These are phyloP conservation scores for Pelmatolapia mariae DNA, from an alignment of 2,113 vertebrate genomes.

Conservation along the genomic window DNA sequence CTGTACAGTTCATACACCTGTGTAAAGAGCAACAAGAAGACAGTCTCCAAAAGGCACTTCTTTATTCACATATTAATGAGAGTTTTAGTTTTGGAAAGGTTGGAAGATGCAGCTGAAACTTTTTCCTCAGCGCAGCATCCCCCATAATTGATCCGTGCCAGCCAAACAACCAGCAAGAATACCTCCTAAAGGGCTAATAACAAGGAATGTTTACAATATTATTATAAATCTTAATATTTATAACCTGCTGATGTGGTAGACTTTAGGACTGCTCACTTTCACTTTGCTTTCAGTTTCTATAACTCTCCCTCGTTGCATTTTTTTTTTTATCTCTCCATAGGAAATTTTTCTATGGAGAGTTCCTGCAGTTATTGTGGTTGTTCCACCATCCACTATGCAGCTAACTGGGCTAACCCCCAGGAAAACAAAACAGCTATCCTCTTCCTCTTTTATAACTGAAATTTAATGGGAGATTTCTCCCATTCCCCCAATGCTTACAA, in stretches of 20 bases:
- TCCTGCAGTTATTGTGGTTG: not conserved
- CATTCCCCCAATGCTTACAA: not conserved
- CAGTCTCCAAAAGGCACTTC: not conserved
- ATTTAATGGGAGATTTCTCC: not conserved
- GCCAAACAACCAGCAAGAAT: not conserved
- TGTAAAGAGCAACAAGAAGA: not conserved
- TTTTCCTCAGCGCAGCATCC: not conserved
- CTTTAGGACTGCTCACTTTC: not conserved
- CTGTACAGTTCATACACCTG: constrained; percentile 1
- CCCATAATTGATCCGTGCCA: not conserved
- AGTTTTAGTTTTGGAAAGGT: not conserved
- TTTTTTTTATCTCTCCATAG: not conserved
- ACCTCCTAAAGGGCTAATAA: not conserved
- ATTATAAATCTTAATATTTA: not conserved
- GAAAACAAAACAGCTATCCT: not conserved
- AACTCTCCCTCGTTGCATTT: not conserved
- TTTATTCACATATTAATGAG: not conserved
- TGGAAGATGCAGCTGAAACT: not conserved
- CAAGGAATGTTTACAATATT: not conserved
- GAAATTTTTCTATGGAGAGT: not conserved
- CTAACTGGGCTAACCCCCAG: not conserved
- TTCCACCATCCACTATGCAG: not conserved
- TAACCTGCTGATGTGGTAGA: not conserved
- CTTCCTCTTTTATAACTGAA: not conserved
- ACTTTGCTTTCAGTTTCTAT: not conserved